Evolutionary conservation across 2,888 invertebrate genomes (phyloP).

Genomic region (Limnephilus auricula): DNA sequence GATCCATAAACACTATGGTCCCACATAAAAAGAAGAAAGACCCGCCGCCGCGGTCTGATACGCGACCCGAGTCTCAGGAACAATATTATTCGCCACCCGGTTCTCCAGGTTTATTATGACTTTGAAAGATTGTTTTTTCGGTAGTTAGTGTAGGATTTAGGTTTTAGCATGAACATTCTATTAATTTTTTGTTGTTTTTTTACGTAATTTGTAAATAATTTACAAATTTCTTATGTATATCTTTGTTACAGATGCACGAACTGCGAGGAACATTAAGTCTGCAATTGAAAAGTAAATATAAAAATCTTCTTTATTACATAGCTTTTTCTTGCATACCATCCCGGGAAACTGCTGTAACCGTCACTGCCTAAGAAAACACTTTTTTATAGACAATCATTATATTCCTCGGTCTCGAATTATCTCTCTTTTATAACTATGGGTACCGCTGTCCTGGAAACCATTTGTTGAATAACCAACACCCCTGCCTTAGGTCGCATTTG

Average conservation of each 20-base stretch:
- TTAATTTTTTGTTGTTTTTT: neutral
- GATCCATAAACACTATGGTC: neutral
- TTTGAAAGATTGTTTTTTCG: neutral
- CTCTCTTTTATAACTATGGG: neutral
- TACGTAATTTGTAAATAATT: neutral
- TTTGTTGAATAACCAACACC: too few species aligned
- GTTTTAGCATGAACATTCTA: neutral
- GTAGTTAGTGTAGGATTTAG: neutral
- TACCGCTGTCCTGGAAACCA: too few species aligned
- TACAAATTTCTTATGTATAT: neutral
- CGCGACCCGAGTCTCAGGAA: neutral
- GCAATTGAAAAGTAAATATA: slow-evolving; percentile 14
- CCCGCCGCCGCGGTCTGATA: neutral
- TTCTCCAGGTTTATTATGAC: slow-evolving; percentile 67
- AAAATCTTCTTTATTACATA: neutral
- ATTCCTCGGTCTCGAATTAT: neutral
- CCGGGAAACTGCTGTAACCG: neutral
- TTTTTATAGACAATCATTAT: neutral
- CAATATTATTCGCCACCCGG: slow-evolving; percentile 66
- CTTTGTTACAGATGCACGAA: slow-evolving; percentile 10
- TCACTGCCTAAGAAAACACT: neutral
- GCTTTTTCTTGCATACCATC: neutral
- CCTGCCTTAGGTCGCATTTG: too few species aligned
- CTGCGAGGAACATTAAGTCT: slow-evolving; percentile 10
- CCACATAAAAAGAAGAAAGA: neutral